These are phyloP conservation scores for Rhincodon typus DNA, from an alignment of 2,797 vertebrate genomes.

Conservation along the genomic window DNA sequence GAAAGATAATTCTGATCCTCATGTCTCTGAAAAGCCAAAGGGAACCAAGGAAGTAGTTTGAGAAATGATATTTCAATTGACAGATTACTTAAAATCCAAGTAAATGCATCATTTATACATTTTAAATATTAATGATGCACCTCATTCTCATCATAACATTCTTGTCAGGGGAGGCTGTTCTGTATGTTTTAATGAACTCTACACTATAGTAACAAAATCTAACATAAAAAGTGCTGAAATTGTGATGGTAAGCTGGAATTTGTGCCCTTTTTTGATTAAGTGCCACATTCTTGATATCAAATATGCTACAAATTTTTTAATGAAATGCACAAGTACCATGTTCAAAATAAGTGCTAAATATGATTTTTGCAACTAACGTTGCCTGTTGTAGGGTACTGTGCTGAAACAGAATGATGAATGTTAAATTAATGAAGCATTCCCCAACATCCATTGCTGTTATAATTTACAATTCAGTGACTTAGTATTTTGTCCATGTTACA, in stretches of 20 bases:
- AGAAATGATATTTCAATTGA: background rate
- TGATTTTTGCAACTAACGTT: background rate
- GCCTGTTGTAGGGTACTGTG: background rate
- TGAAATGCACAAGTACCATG: background rate
- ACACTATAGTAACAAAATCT: background rate
- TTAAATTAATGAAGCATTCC: background rate
- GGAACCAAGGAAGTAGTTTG: background rate
- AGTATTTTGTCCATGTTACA: background rate
- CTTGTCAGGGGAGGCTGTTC: background rate
- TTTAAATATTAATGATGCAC: slow-evolving; percentile 12
- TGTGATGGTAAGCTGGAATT: background rate
- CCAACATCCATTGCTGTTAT: background rate
- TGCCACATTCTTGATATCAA: background rate
- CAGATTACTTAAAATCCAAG: background rate
- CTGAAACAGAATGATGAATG: background rate
- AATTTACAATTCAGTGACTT: background rate
- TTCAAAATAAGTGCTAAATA: background rate
- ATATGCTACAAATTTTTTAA: background rate
- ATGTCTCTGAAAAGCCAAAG: background rate
- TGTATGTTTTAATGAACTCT: background rate
- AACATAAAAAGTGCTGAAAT: background rate
- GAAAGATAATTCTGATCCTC: background rate
- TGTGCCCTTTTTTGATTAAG: background rate
- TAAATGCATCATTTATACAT: slow-evolving; percentile 10
- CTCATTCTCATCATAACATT: background rate